Conservation (phyloP, 2,113 vertebrate genomes). For the Ptilorrhoa leucosticta region DNA sequence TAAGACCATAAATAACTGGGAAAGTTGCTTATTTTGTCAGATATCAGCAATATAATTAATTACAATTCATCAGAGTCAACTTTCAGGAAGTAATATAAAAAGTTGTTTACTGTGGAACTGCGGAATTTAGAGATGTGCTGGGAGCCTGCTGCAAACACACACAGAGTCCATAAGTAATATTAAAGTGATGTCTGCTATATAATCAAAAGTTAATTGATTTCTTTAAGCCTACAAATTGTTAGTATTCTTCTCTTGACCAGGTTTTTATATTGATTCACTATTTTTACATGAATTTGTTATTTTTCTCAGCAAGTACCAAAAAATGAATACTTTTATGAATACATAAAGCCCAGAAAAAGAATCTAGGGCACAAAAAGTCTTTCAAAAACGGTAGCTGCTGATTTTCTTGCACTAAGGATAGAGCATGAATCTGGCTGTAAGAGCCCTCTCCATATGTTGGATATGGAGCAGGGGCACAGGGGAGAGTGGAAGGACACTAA, state of each 20-base stretch:
- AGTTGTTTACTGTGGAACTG: not conserved
- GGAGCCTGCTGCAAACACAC: not conserved
- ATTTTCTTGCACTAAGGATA: not conserved
- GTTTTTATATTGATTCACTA: not conserved
- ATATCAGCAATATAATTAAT: slow-evolving; percentile 52
- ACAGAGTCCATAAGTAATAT: not conserved
- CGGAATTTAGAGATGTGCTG: not conserved
- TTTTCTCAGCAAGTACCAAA: not conserved
- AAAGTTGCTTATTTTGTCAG: slow-evolving; percentile 45
- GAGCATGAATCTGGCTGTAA: not conserved
- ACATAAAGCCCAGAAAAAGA: not conserved
- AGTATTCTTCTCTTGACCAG: not conserved
- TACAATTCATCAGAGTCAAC: not conserved
- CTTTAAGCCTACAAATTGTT: not conserved
- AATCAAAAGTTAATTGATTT: not conserved
- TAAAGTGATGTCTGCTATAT: not conserved
- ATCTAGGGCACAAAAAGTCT: not conserved
- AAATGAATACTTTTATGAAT: not conserved
- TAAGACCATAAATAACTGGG: slow-evolving; percentile 52
- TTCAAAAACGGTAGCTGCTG: not conserved
- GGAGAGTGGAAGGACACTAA: not conserved
- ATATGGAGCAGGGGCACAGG: rapidly evolving
- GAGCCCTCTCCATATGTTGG: rapidly evolving
- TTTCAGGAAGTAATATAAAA: not conserved
- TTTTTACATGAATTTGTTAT: not conserved